Base-by-base conservation (phyloP, 2,113 vertebrate genomes). In the Ivindomyrus marchei region DNA sequence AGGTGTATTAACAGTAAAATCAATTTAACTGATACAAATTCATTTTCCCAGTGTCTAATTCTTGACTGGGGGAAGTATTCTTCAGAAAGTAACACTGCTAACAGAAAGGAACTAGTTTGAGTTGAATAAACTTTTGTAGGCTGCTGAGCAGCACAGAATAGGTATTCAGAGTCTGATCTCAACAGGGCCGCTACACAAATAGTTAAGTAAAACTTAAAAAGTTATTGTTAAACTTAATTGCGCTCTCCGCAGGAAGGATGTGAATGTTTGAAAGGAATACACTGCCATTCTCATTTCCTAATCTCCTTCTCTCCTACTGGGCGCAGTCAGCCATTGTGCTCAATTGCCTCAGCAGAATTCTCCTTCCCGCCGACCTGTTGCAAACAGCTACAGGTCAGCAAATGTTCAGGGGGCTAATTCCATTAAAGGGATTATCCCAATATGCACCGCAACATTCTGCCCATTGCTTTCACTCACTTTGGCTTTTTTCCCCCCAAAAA, bases 171-270 rank as follows among this genome's bases (percentile, higher is more conserved):
- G 36, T 77, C 70, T 77, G 31, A 31, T 24, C 39, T 47, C 89
- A 31, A 53, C 83, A 47, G 80, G 89, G 5, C 45, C 45, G 42
- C 21, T 42, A 52, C 50, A 15, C 27, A 52, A 50, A 52, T 39
- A 11, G n/a, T 50, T 74, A 39, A 87, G 62, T 90, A 77, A 77
- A 89, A 90, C 36, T 80, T 80, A 86, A 83, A 45, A 13, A 46
- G 45, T 87, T 74, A 87, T 52, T 87, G 89, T 87, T 90, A 53
- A 49, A 62, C 83, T 66, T 90, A 62, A 90, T 87, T 90, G 58
- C 21, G 6, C 47, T 19, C 31, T 50, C 42, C n/a, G 31, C 89
- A 80, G 80, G 47, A 80, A 66, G 85, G 85, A 88, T 77, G 31
- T 17, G 47, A 27, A 87, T 17, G 21, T 84, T 24, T 87, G 85